A percentile compares a stretch with the other conserved stretches of the same genome.
Evolutionary conservation across 2,888 invertebrate species (phyloP).

Genomic region (Megastigmus dorsalis): DNA sequence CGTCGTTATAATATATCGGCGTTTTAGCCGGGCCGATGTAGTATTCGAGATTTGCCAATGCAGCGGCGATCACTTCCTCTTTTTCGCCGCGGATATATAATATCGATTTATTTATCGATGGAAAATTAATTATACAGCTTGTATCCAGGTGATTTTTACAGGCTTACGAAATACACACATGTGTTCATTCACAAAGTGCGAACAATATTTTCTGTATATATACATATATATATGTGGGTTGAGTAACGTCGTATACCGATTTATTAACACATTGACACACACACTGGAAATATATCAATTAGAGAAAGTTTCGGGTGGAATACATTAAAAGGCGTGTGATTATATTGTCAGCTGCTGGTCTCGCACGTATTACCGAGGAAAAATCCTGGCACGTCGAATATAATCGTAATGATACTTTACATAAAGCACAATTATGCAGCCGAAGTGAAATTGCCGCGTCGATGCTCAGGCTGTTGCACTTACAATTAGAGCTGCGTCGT

Average conservation of each 20-base stretch:
- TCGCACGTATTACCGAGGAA: too few relatives aligned
- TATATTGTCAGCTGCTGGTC: background rate
- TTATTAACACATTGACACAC: slow-evolving; percentile 23
- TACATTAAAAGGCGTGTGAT: background rate
- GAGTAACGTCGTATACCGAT: background rate
- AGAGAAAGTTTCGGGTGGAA: slow-evolving; percentile 46
- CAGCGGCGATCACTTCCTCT: too few relatives aligned
- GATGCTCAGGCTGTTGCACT: too few relatives aligned
- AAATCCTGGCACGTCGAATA: too few relatives aligned
- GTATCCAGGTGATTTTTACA: background rate
- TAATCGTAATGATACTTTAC: too few relatives aligned
- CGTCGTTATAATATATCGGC: too few relatives aligned
- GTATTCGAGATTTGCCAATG: too few relatives aligned
- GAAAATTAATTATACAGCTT: slow-evolving; percentile 25
- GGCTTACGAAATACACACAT: slow-evolving; percentile 1
- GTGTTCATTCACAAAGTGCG: background rate
- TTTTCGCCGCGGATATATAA: too few relatives aligned
- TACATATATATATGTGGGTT: too few relatives aligned
- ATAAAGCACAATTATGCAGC: too few relatives aligned
- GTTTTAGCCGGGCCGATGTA: background rate
- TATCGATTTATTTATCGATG: background rate
- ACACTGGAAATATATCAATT: slow-evolving; percentile 26
- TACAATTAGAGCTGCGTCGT: too few relatives aligned
- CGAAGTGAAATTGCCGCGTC: too few relatives aligned
- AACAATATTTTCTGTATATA: background rate